phyloP scores from a whole-genome alignment of 2,797 vertebrate genomes.

The Falco novaeseelandiae region DNA sequence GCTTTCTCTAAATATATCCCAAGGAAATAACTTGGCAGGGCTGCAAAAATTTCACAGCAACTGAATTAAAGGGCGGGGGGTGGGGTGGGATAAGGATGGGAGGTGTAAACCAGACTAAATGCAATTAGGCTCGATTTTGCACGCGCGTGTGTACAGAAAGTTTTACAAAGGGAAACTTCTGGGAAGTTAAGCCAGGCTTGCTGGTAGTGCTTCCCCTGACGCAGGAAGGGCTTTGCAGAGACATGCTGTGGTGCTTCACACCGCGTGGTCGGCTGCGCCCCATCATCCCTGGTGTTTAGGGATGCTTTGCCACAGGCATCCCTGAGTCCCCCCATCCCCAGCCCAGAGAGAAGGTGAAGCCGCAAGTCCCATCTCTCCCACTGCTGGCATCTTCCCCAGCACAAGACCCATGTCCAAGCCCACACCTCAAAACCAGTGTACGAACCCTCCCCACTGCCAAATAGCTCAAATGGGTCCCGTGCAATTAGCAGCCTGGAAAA shows the following conservation, averaged over 20 bases:
- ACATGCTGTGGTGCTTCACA: neutral
- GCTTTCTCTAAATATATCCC: constrained; percentile 79
- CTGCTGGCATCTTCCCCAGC: neutral
- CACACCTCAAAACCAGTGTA: neutral
- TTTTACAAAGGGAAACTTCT: neutral
- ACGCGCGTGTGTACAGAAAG: neutral
- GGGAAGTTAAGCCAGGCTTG: neutral
- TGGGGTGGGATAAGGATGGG: neutral
- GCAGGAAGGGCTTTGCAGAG: neutral
- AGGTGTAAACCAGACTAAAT: neutral
- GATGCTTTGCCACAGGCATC: neutral
- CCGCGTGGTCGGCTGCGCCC: accelerated
- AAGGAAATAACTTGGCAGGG: constrained; percentile 76
- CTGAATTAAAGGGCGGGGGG: constrained; percentile 15
- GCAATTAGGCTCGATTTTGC: neutral
- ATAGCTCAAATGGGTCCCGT: neutral
- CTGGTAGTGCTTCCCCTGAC: neutral
- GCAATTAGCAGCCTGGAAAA: constrained; percentile 68
- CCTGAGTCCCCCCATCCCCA: accelerated
- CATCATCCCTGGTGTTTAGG: neutral
- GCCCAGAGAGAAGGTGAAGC: neutral
- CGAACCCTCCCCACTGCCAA: neutral
- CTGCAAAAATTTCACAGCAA: constrained; percentile 73
- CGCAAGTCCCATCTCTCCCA: accelerated
- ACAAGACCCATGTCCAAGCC: neutral